Conservation (phyloP, 2,797 vertebrate species). For the Philypnodon macrostomus region DNA sequence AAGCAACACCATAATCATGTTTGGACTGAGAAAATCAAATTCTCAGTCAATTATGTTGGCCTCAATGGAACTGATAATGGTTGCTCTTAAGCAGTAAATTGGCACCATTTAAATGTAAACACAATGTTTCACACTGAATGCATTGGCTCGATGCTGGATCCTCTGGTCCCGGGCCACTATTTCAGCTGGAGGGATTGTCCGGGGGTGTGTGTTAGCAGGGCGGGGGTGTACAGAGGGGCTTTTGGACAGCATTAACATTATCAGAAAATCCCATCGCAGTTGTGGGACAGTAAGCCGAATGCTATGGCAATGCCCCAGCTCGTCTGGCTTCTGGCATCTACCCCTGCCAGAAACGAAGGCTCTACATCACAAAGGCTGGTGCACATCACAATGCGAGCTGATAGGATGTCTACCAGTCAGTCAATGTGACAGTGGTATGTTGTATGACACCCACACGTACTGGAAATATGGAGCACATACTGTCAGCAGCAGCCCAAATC, state of each 20-base stretch:
- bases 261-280: slow-evolving; percentile 68
- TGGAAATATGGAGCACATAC: slow-evolving; percentile 29
- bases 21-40: slow-evolving; percentile 73
- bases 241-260: slow-evolving; percentile 68
- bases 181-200: slow-evolving; percentile 35
- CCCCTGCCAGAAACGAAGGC: slow-evolving; percentile 47
- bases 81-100: slow-evolving; percentile 69
- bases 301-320: slow-evolving; percentile 44
- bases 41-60: slow-evolving; percentile 70
- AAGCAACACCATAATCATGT: slow-evolving; percentile 67
- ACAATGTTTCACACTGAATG: slow-evolving; percentile 67
- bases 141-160: slow-evolving; percentile 57
- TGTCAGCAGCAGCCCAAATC: slow-evolving; percentile 18
- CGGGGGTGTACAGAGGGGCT: slow-evolving; percentile 26
- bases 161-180: slow-evolving; percentile 45
- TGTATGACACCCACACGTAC: slow-evolving; percentile 34
- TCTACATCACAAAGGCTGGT: too few species aligned
- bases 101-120: slow-evolving; percentile 73
- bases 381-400: slow-evolving; percentile 46
- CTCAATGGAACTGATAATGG: slow-evolving; percentile 66
- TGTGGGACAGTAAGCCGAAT: slow-evolving; percentile 44
- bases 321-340: slow-evolving; percentile 24
- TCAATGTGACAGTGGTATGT: slow-evolving; percentile 39
- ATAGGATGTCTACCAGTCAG: slow-evolving; percentile 58
- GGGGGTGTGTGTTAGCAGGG: slow-evolving; percentile 11